Evolutionary conservation across 64 coral and sea anemone genomes (phyloP).

Genomic region (Montipora efflorescens): DNA sequence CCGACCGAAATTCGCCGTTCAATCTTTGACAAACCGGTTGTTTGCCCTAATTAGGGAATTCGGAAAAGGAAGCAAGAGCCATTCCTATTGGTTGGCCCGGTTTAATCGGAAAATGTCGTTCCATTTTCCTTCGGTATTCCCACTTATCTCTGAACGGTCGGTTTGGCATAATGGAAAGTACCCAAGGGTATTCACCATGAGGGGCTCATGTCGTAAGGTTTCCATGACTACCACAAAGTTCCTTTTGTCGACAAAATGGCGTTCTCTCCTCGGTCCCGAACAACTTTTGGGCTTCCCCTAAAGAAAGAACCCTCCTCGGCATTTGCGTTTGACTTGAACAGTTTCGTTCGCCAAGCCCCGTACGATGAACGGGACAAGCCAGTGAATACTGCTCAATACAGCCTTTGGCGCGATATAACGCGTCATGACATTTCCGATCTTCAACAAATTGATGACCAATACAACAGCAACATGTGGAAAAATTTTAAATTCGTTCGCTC

Average conservation of each 20-base stretch:
- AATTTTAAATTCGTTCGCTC: conserved; percentile 94
- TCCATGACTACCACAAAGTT: not conserved
- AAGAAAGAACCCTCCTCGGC: conserved; percentile 49
- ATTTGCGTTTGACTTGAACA: conserved; percentile 62
- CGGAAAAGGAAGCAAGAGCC: too few species aligned
- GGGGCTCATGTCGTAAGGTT: not conserved
- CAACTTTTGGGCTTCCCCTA: conserved; percentile 80
- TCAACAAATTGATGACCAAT: conserved; percentile 68
- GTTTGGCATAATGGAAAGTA: too few species aligned
- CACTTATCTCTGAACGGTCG: too few species aligned
- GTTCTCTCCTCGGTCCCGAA: conserved; percentile 76
- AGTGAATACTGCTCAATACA: conserved; percentile 73
- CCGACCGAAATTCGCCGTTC: too few species aligned
- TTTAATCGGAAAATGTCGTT: too few species aligned
- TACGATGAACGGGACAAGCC: conserved; percentile 65
- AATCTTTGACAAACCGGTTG: too few species aligned
- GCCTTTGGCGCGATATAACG: conserved; percentile 85
- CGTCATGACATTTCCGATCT: conserved; percentile 65
- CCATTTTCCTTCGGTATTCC: too few species aligned
- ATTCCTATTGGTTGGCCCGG: too few species aligned
- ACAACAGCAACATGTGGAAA: conserved; percentile 96
- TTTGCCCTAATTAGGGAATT: too few species aligned
- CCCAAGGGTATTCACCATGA: too few species aligned
- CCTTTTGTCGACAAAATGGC: conserved; percentile 58
- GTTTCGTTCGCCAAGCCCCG: conserved; percentile 83